Conservation (phyloP, 2,888 invertebrate genomes). For the Xylota sylvarum region DNA sequence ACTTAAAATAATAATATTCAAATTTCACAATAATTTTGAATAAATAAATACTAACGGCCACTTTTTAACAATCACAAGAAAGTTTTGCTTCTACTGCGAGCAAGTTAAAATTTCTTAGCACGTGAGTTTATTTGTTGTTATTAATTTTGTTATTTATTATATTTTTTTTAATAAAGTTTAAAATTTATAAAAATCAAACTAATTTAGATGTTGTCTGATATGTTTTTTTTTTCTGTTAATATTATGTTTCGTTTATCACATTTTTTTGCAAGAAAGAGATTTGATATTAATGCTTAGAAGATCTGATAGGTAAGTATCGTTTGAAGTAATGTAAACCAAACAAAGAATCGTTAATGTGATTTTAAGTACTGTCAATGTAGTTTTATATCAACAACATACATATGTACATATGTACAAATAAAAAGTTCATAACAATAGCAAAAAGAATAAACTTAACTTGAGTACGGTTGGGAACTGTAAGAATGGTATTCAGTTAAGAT, state of each 20-base stretch:
- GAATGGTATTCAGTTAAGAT: too few species aligned
- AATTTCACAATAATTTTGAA: slow-evolving; percentile 57
- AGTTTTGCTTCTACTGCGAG: slow-evolving; percentile 76
- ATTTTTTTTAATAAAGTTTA: slow-evolving; percentile 76
- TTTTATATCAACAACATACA: too few species aligned
- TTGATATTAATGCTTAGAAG: slow-evolving; percentile 38
- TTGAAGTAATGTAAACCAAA: neutral
- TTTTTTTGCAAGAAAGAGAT: slow-evolving; percentile 51
- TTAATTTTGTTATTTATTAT: slow-evolving; percentile 79
- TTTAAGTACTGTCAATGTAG: too few species aligned
- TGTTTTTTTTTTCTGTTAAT: slow-evolving; percentile 62
- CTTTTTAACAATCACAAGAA: slow-evolving; percentile 70
- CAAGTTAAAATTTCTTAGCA: slow-evolving; percentile 77
- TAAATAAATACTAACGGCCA: slow-evolving; percentile 78
- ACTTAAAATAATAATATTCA: slow-evolving; percentile 49
- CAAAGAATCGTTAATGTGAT: neutral
- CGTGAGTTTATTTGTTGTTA: slow-evolving; percentile 79
- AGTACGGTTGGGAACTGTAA: too few species aligned
- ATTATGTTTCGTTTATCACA: slow-evolving; percentile 38
- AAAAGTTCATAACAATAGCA: too few species aligned
- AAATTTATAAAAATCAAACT: slow-evolving; percentile 62
- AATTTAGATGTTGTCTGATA: slow-evolving; percentile 73
- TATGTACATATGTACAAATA: too few species aligned
- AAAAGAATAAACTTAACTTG: too few species aligned
- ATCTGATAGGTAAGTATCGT: slow-evolving; percentile 42